Conservation (phyloP, 2,888 invertebrate genomes). For the Corbicula japonica region DNA sequence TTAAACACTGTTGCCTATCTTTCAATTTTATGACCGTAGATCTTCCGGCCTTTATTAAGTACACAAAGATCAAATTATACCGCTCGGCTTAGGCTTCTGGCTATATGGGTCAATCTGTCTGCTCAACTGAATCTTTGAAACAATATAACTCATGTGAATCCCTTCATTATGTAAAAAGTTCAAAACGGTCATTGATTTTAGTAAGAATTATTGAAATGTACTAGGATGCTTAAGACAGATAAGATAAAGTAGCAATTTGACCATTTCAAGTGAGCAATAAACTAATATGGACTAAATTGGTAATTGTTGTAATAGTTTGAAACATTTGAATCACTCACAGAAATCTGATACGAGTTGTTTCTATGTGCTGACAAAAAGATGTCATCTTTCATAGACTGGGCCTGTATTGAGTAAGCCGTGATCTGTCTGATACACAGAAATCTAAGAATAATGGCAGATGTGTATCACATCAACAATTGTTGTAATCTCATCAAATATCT, state of each 20-base stretch:
- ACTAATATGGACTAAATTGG: conserved; percentile 9
- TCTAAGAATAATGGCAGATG: conserved; percentile 23
- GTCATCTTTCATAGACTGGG: conserved; percentile 25
- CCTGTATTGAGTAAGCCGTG: conserved; percentile 14
- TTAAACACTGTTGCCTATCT: conserved; percentile 31
- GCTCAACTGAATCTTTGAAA: conserved; percentile 33
- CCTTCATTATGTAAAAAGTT: conserved; percentile 18
- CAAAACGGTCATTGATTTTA: conserved; percentile 33
- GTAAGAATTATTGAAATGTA: conserved; percentile 53
- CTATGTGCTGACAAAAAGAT: conserved; percentile 11
- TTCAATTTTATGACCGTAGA: conserved; percentile 9
- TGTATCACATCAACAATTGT: conserved; percentile 9
- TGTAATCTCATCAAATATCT: conserved; percentile 3
- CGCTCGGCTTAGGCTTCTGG: conserved; percentile 20
- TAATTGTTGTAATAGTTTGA: conserved; percentile 27
- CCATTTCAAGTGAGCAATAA: conserved; percentile 12
- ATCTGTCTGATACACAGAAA: conserved; percentile 35
- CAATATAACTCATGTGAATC: conserved; percentile 14
- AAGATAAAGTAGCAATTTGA: conserved; percentile 41
- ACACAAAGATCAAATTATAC: conserved; percentile 22
- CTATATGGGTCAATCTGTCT: conserved; percentile 50
- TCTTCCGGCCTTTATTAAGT: conserved; percentile 16
- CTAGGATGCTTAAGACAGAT: conserved; percentile 46
- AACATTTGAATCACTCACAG: conserved; percentile 40
- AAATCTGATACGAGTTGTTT: conserved; percentile 30